Evolutionary conservation across 2,113 vertebrate genomes (phyloP).

Genomic region (Numenius arquata): DNA sequence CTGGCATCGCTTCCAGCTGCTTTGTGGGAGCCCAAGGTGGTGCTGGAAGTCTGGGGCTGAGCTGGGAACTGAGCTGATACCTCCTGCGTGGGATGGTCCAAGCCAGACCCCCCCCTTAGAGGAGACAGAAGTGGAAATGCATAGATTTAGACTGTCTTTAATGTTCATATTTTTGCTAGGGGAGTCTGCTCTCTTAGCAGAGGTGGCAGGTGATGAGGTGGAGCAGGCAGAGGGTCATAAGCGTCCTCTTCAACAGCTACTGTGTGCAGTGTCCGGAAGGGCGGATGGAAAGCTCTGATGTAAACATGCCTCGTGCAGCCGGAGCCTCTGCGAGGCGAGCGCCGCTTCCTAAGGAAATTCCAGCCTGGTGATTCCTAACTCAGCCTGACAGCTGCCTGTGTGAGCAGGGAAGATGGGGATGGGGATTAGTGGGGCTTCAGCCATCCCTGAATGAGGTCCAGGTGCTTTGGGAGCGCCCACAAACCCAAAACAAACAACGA

Average conservation of each 20-base stretch:
- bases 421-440: background rate
- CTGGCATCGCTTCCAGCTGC: background rate
- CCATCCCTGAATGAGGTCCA: background rate
- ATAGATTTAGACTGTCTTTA: background rate
- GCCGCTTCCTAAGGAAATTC: conserved; percentile 37
- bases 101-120: background rate
- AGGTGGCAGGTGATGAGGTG: background rate
- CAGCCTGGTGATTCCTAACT: background rate
- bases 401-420: background rate
- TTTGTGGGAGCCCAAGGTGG: background rate
- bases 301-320: background rate
- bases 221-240: background rate
- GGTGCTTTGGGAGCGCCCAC: background rate
- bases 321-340: background rate
- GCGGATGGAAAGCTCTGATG: background rate
- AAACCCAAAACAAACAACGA: background rate
- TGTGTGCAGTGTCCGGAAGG: background rate
- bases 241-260: background rate
- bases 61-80: background rate
- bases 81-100: background rate
- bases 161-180: accelerated
- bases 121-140: background rate
- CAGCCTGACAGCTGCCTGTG: background rate
- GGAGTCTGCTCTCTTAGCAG: background rate
- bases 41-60: background rate